phyloP scores from a whole-genome alignment of 2,113 vertebrate species.

The Benitochromis conjunctus region DNA sequence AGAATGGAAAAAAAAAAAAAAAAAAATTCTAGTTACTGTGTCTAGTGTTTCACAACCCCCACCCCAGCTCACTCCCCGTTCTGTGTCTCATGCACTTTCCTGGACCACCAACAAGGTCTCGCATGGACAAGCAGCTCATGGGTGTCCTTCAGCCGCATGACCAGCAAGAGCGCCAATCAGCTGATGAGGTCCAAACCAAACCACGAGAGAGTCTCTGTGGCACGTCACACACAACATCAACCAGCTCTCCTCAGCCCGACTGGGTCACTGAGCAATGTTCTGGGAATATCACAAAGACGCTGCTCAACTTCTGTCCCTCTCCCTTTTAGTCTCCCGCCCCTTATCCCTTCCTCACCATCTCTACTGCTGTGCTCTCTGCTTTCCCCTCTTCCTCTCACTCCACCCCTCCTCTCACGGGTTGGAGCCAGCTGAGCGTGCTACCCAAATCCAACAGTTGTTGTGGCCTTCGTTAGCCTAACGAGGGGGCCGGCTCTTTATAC shows the following conservation, averaged over 20 bases:
- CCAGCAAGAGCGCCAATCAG: constrained; percentile 48
- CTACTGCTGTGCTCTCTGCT: constrained; percentile 18
- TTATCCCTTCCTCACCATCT: neutral
- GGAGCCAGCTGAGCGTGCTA: constrained; percentile 65
- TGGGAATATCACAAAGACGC: constrained; percentile 66
- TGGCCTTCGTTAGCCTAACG: constrained; percentile 72
- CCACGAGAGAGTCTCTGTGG: constrained; percentile 38
- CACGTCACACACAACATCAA: constrained; percentile 49
- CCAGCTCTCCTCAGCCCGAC: constrained; percentile 30
- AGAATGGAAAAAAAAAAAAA: neutral
- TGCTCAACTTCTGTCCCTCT: constrained; percentile 56
- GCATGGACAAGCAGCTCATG: constrained; percentile 36
- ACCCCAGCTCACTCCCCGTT: neutral
- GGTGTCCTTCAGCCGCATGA: constrained; percentile 56
- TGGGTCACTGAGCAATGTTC: constrained; percentile 70
- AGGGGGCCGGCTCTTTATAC: constrained; percentile 68
- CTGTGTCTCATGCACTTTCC: constrained; percentile 17
- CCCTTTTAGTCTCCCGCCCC: neutral
- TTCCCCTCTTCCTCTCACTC: neutral
- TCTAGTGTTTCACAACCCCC: constrained; percentile 11
- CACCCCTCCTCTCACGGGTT: constrained; percentile 22
- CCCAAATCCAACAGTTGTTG: constrained; percentile 72
- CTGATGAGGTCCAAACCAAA: constrained; percentile 43
- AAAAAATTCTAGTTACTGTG: neutral
- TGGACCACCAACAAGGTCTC: constrained; percentile 57